Conservation (phyloP, 2,888 invertebrate genomes). For the Gryllus longicercus region DNA sequence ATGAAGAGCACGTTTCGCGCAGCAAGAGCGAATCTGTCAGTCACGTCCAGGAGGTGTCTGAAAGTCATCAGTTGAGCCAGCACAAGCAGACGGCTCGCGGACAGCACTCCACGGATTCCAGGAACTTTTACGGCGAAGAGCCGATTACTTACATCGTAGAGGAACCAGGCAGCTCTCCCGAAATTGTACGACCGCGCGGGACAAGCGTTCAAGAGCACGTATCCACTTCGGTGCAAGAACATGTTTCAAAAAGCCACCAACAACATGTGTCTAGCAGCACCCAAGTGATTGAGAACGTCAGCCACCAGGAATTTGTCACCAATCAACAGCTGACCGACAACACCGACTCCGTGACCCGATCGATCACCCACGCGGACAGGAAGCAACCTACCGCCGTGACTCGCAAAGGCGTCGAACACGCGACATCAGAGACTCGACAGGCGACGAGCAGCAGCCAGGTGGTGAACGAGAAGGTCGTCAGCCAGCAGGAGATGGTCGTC, state of each 20-base stretch:
- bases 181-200: not conserved
- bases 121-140: not conserved
- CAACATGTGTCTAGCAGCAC: too few species aligned
- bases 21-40: not conserved
- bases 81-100: not conserved
- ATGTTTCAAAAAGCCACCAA: not conserved
- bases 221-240: not conserved
- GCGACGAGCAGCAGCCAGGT: not conserved
- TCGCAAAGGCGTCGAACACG: not conserved
- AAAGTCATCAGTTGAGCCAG: not conserved
- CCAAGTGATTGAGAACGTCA: too few species aligned
- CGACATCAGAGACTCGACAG: not conserved
- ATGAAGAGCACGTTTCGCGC: not conserved
- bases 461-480: not conserved
- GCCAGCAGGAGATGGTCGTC: not conserved
- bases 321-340: not conserved
- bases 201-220: not conserved
- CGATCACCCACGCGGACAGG: not conserved
- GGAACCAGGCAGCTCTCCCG: not conserved
- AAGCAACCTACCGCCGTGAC: not conserved
- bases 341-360: not conserved
- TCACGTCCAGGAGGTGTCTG: not conserved
- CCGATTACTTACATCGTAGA: not conserved
- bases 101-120: too few species aligned
- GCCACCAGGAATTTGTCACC: not conserved